Percentiles rank a stretch among this genome's conserved stretches.
Conservation (phyloP, 2,888 invertebrate genomes). For the Netelia fuscicornis region DNA sequence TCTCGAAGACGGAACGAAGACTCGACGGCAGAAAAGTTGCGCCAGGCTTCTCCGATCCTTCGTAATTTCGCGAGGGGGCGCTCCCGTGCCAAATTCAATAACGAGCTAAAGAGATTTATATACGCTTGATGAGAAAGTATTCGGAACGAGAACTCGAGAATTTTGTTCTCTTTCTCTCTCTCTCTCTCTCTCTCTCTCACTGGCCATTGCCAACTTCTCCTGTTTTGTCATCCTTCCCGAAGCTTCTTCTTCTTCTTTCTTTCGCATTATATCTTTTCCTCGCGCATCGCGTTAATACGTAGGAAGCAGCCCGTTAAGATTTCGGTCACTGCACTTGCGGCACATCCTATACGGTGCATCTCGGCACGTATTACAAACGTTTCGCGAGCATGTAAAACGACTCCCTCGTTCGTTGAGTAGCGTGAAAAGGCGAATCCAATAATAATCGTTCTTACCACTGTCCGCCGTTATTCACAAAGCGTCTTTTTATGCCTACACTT, state of each 20-base stretch:
- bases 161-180: neutral
- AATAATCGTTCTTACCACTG: constrained; percentile 33
- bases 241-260: constrained; percentile 10
- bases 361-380: neutral
- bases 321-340: constrained; percentile 50
- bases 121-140: constrained; percentile 12
- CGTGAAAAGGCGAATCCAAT: constrained; percentile 53
- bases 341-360: neutral
- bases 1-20: constrained; percentile 24
- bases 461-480: constrained; percentile 36
- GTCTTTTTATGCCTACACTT: neutral
- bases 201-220: neutral
- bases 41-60: neutral
- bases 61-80: neutral
- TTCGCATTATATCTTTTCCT: constrained; percentile 13
- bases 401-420: constrained; percentile 30
- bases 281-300: neutral
- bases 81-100: constrained; percentile 8
- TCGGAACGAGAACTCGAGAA: neutral
- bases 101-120: constrained; percentile 2
- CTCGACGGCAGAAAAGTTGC: constrained; percentile 18
- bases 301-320: constrained; percentile 33
- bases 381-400: constrained; percentile 25
- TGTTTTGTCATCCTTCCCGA: neutral
- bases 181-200: neutral